Conservation (phyloP, 2,113 vertebrate genomes). For the Turdus rufiventris region DNA sequence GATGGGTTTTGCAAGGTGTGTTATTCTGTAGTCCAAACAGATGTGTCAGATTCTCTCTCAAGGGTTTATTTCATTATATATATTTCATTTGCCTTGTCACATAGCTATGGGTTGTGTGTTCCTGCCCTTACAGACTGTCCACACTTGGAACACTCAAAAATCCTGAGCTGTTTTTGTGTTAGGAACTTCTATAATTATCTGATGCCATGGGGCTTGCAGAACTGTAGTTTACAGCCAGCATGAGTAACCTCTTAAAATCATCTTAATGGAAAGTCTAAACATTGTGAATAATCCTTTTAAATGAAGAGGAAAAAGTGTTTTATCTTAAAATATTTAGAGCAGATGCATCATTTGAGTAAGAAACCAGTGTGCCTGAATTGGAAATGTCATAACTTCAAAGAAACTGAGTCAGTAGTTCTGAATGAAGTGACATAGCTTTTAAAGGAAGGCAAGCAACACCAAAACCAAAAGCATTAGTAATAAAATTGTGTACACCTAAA, state of each 20-base stretch:
- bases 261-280: not conserved
- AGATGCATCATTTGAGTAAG: not conserved
- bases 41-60: not conserved
- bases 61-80: not conserved
- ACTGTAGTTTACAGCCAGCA: not conserved
- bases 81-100: not conserved
- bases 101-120: not conserved
- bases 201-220: not conserved
- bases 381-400: constrained; percentile 13
- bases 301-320: not conserved
- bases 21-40: not conserved
- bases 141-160: not conserved
- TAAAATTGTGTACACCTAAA: not conserved
- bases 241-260: not conserved
- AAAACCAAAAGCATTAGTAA: not conserved
- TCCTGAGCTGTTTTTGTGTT: not conserved
- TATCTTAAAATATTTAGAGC: not conserved
- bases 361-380: not conserved
- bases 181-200: not conserved
- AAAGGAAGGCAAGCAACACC: not conserved
- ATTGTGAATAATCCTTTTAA: not conserved
- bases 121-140: not conserved
- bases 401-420: constrained; percentile 7
- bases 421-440: not conserved
- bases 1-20: not conserved